Conservation (phyloP, 2,888 invertebrate genomes). For the Cryptosula pallasiana region DNA sequence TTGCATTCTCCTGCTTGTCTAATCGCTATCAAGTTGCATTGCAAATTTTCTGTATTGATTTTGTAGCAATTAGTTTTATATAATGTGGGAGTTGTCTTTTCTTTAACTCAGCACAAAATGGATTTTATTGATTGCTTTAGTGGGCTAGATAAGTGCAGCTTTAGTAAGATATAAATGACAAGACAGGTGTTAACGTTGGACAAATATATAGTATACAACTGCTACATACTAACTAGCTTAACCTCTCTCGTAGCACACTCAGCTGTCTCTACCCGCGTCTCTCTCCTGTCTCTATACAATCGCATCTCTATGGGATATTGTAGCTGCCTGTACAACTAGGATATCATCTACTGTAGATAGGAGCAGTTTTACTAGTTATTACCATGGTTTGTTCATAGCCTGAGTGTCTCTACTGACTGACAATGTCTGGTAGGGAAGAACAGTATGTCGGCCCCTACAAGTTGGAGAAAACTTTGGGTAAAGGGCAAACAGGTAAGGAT, state of each 20-base stretch:
- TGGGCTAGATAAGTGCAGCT: neutral
- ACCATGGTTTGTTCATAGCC: too few species aligned
- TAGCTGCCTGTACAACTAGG: too few species aligned
- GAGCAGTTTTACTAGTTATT: too few species aligned
- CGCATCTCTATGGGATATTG: too few species aligned
- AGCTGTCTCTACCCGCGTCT: too few species aligned
- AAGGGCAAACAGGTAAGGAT: conserved; percentile 92
- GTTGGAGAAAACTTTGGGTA: conserved; percentile 97
- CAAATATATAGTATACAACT: neutral
- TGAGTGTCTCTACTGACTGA: too few species aligned
- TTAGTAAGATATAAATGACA: neutral
- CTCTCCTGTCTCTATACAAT: too few species aligned
- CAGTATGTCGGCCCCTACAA: conserved; percentile 97
- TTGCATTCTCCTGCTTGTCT: too few species aligned
- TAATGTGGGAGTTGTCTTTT: conserved; percentile 8
- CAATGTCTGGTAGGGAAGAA: conserved; percentile 42
- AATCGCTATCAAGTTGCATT: too few species aligned
- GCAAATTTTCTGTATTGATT: too few species aligned
- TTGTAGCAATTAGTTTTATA: neutral
- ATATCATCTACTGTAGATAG: too few species aligned
- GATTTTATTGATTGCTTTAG: neutral
- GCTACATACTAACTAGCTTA: neutral
- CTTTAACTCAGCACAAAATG: neutral
- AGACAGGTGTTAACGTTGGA: conserved; percentile 6
- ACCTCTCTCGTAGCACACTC: too few species aligned